A percentile compares a stretch with the other conserved stretches of the same genome.
These are phyloP conservation scores for Alsophila aescularia DNA, from an alignment of 2,888 invertebrate species.

Conservation along the genomic window DNA sequence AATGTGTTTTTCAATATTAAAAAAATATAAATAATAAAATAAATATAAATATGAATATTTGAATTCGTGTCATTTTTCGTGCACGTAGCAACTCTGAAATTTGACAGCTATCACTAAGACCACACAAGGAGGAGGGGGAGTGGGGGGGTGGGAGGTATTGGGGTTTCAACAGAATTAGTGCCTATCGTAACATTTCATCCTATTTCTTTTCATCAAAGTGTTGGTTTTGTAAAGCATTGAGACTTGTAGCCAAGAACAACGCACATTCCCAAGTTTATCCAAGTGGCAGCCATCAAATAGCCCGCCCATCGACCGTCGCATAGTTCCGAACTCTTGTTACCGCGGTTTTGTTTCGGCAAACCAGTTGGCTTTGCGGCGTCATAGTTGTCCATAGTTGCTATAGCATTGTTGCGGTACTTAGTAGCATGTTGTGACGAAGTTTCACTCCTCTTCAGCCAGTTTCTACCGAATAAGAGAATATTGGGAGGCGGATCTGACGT, in stretches of 20 bases:
- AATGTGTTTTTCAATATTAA: too few species aligned
- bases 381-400: conserved; percentile 18
- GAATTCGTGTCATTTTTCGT: too few species aligned
- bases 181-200: too few species aligned
- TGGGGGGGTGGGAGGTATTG: too few species aligned
- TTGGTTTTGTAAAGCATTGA: too few species aligned
- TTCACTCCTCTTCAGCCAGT: conserved; percentile 8
- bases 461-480: conserved; percentile 10
- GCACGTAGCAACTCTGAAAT: too few species aligned
- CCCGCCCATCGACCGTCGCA: conserved; percentile 14
- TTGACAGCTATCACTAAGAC: too few species aligned
- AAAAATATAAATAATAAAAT: too few species aligned
- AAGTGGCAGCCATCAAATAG: conserved; percentile 3
- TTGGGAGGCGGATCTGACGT: conserved; percentile 15
- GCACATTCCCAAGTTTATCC: conserved; percentile 1
- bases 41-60: too few species aligned
- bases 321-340: conserved; percentile 21
- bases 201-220: too few species aligned
- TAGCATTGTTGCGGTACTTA: conserved; percentile 2
- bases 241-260: neutral
- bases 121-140: too few species aligned
- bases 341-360: conserved; percentile 11
- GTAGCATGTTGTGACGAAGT: conserved; percentile 21
- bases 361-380: conserved; percentile 10
- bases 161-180: too few species aligned